Percentiles rank a stretch among this genome's conserved stretches.
phyloP scores from a whole-genome alignment of 2,113 vertebrate genomes.

The Nothocercus nigrocapillus region DNA sequence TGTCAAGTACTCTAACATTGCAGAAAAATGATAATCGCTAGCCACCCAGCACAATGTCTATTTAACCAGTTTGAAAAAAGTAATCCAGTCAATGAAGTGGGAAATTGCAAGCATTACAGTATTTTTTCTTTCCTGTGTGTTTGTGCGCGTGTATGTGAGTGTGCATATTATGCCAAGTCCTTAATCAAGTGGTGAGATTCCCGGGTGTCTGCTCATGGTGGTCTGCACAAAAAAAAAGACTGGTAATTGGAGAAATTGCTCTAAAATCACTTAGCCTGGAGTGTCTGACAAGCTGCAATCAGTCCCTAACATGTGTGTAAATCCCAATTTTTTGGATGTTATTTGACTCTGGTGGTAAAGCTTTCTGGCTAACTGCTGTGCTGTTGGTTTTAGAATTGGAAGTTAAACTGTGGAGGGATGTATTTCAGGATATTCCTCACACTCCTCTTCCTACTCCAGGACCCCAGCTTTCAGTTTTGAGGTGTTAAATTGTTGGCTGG shows the following conservation, averaged over 20 bases:
- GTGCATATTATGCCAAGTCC: slow-evolving; percentile 26
- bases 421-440: not conserved
- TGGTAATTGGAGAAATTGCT: slow-evolving; percentile 83
- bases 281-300: slow-evolving; percentile 72
- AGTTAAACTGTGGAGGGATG: not conserved
- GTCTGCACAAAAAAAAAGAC: slow-evolving; percentile 36
- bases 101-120: slow-evolving; percentile 39
- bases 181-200: slow-evolving; percentile 49
- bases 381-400: slow-evolving; percentile 19
- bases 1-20: slow-evolving; percentile 71
- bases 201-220: slow-evolving; percentile 39
- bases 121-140: not conserved
- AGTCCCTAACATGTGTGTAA: slow-evolving; percentile 71
- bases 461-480: not conserved
- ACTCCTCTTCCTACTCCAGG: not conserved
- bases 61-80: slow-evolving; percentile 22
- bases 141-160: not conserved
- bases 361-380: slow-evolving; percentile 44
- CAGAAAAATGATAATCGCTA: slow-evolving; percentile 74
- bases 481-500: not conserved
- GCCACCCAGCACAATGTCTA: slow-evolving; percentile 31
- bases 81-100: slow-evolving; percentile 15
- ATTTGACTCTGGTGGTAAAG: slow-evolving; percentile 68
- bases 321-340: slow-evolving; percentile 74
- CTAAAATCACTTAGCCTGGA: slow-evolving; percentile 69